Evolutionary conservation across 2,797 vertebrate genomes (phyloP).

Genomic region (Steatocranus sp.): DNA sequence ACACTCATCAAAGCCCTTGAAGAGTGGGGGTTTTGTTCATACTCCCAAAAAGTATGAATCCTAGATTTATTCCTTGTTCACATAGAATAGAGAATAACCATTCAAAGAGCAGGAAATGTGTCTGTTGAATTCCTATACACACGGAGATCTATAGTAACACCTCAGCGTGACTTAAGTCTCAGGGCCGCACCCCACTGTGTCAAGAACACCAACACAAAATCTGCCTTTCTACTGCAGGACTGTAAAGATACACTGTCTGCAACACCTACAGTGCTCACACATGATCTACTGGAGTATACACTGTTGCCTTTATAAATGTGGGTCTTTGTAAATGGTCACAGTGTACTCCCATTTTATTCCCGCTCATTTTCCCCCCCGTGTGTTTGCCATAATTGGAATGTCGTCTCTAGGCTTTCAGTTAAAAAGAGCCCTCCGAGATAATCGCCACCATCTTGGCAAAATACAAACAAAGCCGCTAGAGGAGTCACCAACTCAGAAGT

Average conservation of each 20-base stretch:
- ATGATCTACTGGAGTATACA: constrained; percentile 18
- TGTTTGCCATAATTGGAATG: constrained; percentile 60
- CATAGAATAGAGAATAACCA: constrained; percentile 21
- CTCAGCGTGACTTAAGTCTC: constrained; percentile 33
- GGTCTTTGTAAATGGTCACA: constrained; percentile 37
- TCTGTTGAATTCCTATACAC: constrained; percentile 31
- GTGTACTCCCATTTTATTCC: constrained; percentile 5
- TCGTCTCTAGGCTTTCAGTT: constrained; percentile 46
- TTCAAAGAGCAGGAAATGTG: constrained; percentile 21
- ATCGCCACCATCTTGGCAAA: constrained; percentile 66
- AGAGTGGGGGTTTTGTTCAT: constrained; percentile 25
- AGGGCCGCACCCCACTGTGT: constrained; percentile 6
- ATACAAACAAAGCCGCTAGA: constrained; percentile 55
- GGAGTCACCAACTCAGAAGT: constrained; percentile 34
- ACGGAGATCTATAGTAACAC: constrained; percentile 27
- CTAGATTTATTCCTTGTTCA: constrained; percentile 8
- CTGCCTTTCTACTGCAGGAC: neutral
- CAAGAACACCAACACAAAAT: constrained; percentile 32
- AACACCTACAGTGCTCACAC: constrained; percentile 15
- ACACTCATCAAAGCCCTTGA: constrained; percentile 20
- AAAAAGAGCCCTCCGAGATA: constrained; percentile 42
- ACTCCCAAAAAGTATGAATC: neutral
- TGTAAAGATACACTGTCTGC: constrained; percentile 34
- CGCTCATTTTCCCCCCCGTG: constrained; percentile 11
- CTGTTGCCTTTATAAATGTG: constrained; percentile 44